Conservation (phyloP, 2,888 invertebrate species). For the Luffia ferchaultella region DNA sequence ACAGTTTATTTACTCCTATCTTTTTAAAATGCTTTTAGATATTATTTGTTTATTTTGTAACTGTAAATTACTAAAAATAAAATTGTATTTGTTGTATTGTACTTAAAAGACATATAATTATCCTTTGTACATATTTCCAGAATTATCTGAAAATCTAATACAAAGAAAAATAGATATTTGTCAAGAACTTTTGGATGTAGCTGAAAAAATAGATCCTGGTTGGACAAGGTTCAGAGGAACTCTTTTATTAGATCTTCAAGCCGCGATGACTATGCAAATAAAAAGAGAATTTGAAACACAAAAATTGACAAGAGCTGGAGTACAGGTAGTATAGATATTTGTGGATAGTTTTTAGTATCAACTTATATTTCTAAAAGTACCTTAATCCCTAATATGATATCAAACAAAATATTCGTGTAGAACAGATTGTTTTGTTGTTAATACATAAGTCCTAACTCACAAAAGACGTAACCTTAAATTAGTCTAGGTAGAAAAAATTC, state of each 20-base stretch:
- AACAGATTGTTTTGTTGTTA: too few species aligned
- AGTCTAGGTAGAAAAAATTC: background rate
- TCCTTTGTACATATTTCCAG: conserved; percentile 50
- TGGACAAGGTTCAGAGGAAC: conserved; percentile 70
- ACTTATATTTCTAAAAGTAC: too few species aligned
- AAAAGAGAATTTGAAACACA: conserved; percentile 60
- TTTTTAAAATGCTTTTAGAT: too few species aligned
- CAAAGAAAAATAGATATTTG: conserved; percentile 71
- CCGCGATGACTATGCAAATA: conserved; percentile 66
- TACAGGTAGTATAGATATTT: conserved; percentile 65
- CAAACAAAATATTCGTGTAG: too few species aligned
- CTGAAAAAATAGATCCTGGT: conserved; percentile 72
- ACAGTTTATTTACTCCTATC: background rate
- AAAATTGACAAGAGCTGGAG: conserved; percentile 56
- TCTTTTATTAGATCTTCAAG: conserved; percentile 71
- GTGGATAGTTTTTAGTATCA: too few species aligned
- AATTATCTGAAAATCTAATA: conserved; percentile 62
- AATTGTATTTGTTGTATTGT: too few species aligned
- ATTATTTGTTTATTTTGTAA: too few species aligned
- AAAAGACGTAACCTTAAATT: too few species aligned
- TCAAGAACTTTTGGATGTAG: conserved; percentile 70
- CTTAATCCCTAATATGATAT: too few species aligned
- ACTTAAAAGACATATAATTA: too few species aligned
- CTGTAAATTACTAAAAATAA: too few species aligned
- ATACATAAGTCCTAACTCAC: too few species aligned